These are phyloP conservation scores for Ophonus ardosiacus DNA, from an alignment of 2,888 invertebrate species.

Conservation along the genomic window DNA sequence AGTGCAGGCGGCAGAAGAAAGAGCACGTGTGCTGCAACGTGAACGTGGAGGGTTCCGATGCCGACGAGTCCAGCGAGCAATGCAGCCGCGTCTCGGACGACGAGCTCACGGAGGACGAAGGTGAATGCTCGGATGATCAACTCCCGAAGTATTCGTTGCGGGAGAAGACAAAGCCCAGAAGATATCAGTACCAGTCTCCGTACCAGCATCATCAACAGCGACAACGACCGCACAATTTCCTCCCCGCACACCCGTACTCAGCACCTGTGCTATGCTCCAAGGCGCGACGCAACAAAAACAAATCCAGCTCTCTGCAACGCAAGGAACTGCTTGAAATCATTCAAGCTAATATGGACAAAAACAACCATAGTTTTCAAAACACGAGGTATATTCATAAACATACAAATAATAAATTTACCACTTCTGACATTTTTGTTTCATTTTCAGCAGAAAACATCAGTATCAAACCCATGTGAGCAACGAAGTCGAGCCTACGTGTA, in stretches of 20 bases:
- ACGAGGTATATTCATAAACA: constrained; percentile 78
- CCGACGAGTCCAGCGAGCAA: constrained; percentile 69
- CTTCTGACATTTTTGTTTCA: neutral
- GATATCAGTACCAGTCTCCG: constrained; percentile 66
- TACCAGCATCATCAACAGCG: constrained; percentile 36
- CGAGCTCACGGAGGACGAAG: constrained; percentile 69
- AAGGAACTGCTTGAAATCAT: constrained; percentile 91
- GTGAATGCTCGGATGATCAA: constrained; percentile 68
- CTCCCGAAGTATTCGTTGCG: constrained; percentile 60
- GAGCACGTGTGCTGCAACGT: constrained; percentile 68
- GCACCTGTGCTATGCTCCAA: constrained; percentile 67
- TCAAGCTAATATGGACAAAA: constrained; percentile 94
- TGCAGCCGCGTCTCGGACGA: constrained; percentile 69
- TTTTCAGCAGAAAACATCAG: constrained; percentile 68
- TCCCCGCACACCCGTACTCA: constrained; percentile 67
- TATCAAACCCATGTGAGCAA: constrained; percentile 66
- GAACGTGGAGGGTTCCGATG: constrained; percentile 63
- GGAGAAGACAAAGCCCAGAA: constrained; percentile 65
- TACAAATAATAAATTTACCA: neutral
- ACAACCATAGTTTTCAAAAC: constrained; percentile 90
- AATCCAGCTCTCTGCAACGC: constrained; percentile 86
- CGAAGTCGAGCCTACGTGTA: constrained; percentile 62
- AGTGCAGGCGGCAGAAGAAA: constrained; percentile 59
- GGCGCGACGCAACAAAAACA: constrained; percentile 76
- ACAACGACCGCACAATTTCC: constrained; percentile 43